phyloP scores from a whole-genome alignment of 1,140 invertebrate genomes.

The Drosophila ficusphila region DNA sequence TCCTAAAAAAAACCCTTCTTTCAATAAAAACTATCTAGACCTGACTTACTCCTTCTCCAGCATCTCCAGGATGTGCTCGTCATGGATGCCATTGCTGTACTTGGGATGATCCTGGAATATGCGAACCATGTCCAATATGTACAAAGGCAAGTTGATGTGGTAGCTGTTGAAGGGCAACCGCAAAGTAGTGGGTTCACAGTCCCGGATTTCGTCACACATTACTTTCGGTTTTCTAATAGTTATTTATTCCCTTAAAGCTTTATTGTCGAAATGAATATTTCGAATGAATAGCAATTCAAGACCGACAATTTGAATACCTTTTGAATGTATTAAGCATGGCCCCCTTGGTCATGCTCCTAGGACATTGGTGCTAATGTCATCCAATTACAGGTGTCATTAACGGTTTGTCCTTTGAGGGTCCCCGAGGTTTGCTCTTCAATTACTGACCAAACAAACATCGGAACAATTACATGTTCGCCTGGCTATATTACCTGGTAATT shows the following conservation, averaged over 20 bases:
- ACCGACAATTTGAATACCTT: neutral
- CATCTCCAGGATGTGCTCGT: slow-evolving; percentile 71
- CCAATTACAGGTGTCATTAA: slow-evolving; percentile 83
- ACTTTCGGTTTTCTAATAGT: neutral
- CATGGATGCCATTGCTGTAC: slow-evolving; percentile 66
- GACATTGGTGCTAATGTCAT: slow-evolving; percentile 63
- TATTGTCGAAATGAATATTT: no score
- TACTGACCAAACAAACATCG: slow-evolving; percentile 63
- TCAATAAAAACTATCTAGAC: neutral
- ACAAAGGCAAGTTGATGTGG: slow-evolving; percentile 73
- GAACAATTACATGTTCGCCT: slow-evolving; percentile 71
- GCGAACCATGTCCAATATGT: slow-evolving; percentile 76
- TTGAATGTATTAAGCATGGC: slow-evolving; percentile 3
- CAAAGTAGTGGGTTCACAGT: slow-evolving; percentile 68
- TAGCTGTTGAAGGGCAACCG: slow-evolving; percentile 65
- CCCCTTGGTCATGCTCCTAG: slow-evolving; percentile 30
- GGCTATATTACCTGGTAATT: slow-evolving; percentile 74
- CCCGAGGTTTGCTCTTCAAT: slow-evolving; percentile 70
- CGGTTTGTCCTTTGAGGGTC: slow-evolving; percentile 57
- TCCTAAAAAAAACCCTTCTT: no score
- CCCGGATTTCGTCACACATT: slow-evolving; percentile 66
- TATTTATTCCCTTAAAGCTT: neutral
- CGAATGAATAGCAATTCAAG: neutral
- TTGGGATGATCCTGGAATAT: slow-evolving; percentile 79
- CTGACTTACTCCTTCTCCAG: slow-evolving; percentile 71